Evolutionary conservation across 2,113 vertebrate species (phyloP).

Genomic region (Octodon degus): DNA sequence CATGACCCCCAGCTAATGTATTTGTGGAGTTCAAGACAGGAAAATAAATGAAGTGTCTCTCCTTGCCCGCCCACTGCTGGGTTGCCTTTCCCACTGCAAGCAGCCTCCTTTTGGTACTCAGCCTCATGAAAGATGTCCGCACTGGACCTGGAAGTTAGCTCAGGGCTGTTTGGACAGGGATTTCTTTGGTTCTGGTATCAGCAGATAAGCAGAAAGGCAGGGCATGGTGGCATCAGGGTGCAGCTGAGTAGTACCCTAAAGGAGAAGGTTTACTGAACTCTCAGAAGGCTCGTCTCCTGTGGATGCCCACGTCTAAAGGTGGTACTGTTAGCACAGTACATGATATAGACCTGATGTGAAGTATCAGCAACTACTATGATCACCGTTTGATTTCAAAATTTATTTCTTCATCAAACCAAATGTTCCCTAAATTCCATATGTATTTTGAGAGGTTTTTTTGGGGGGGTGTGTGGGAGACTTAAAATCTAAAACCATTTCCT

Average conservation of each 20-base stretch:
- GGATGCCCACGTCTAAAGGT: too few relatives aligned
- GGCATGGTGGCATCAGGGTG: too few relatives aligned
- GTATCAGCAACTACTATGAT: background rate
- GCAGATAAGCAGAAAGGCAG: background rate
- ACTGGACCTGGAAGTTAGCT: background rate
- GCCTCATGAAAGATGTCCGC: background rate
- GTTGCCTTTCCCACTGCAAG: background rate
- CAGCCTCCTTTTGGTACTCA: background rate
- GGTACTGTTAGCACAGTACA: background rate
- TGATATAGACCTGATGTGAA: background rate
- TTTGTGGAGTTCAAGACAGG: background rate
- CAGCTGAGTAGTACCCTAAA: background rate
- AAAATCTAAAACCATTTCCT: background rate
- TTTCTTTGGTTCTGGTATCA: background rate
- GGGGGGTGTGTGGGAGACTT: too few relatives aligned
- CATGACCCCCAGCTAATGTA: background rate
- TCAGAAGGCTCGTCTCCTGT: background rate
- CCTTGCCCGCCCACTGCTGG: background rate
- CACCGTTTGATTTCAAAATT: background rate
- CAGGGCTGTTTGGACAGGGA: background rate
- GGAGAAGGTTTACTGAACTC: background rate
- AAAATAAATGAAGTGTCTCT: accelerated
- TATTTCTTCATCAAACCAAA: background rate
- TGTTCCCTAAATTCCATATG: background rate
- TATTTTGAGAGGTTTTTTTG: background rate